These are phyloP conservation scores for Diarsia dahlii DNA, from an alignment of 2,888 invertebrate species.

Conservation along the genomic window DNA sequence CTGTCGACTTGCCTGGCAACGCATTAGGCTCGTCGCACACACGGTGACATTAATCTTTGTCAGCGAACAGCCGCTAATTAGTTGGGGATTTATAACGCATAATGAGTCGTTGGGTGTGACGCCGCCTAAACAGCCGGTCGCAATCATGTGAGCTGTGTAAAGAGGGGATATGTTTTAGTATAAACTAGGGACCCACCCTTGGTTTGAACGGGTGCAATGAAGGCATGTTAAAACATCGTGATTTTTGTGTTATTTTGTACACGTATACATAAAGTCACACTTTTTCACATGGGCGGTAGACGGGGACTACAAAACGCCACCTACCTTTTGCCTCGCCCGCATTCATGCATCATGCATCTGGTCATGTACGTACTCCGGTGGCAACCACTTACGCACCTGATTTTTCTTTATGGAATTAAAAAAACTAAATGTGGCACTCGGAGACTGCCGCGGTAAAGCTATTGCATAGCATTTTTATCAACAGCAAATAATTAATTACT, in stretches of 20 bases:
- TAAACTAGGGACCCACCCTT: not conserved
- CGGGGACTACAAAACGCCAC: not conserved
- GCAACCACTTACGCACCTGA: not conserved
- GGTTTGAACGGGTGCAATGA: not conserved
- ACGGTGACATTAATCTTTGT: conserved; percentile 74
- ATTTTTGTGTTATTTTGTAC: not conserved
- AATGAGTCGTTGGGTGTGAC: conserved; percentile 66
- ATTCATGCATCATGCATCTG: not conserved
- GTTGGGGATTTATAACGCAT: conserved; percentile 74
- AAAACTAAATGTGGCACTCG: too few relatives aligned
- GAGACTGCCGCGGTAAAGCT: too few relatives aligned
- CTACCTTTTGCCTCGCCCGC: not conserved
- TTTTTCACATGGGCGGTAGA: not conserved
- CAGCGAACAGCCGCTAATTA: conserved; percentile 72
- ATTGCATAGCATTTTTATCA: too few relatives aligned
- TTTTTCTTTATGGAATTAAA: not conserved
- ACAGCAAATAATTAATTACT: too few relatives aligned
- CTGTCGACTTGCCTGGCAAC: conserved; percentile 54
- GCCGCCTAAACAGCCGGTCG: conserved; percentile 47
- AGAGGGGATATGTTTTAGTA: conserved; percentile 28
- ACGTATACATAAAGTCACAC: not conserved
- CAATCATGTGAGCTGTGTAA: conserved; percentile 38
- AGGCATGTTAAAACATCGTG: not conserved
- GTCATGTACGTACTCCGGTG: not conserved
- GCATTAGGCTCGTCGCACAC: conserved; percentile 67